Conservation (phyloP, 2,888 invertebrate genomes). For the Torymus aiolomorphi region DNA sequence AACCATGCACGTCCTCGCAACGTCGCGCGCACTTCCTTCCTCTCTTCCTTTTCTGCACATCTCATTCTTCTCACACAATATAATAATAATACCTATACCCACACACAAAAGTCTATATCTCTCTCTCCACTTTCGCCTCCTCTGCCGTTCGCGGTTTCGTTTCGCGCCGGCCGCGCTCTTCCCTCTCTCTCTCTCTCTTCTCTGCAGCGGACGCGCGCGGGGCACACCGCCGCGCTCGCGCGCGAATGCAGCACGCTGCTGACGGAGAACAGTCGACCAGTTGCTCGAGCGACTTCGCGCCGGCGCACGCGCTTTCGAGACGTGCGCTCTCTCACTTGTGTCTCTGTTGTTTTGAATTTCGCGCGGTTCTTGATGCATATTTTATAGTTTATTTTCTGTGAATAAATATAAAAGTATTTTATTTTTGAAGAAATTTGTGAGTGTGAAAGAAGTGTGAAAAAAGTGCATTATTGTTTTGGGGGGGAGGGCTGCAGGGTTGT, state of each 20-base stretch:
- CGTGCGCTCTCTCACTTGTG: too few relatives aligned
- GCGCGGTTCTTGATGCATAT: too few relatives aligned
- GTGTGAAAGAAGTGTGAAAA: too few relatives aligned
- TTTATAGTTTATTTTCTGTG: too few relatives aligned
- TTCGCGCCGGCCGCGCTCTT: slow-evolving; percentile 21
- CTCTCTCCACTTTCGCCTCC: too few relatives aligned
- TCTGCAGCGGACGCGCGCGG: background rate
- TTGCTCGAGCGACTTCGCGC: slow-evolving; percentile 61
- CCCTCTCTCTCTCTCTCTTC: slow-evolving; percentile 12
- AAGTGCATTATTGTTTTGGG: too few relatives aligned
- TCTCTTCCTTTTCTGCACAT: background rate
- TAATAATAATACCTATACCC: too few relatives aligned
- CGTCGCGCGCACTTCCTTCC: background rate
- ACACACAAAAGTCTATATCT: too few relatives aligned
- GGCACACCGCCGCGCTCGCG: slow-evolving; percentile 9
- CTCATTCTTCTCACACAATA: background rate
- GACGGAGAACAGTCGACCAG: slow-evolving; percentile 52
- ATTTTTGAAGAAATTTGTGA: too few relatives aligned
- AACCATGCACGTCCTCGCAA: background rate
- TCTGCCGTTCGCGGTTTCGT: background rate
- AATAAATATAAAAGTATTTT: too few relatives aligned
- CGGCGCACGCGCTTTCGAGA: slow-evolving; percentile 30
- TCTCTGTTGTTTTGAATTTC: too few relatives aligned
- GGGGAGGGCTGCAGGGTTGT: too few relatives aligned
- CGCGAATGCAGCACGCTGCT: background rate